A percentile compares a stretch with the other conserved stretches of the same genome.
Conservation (phyloP, 1,140 invertebrate genomes). For the Conus ventricosus region DNA sequence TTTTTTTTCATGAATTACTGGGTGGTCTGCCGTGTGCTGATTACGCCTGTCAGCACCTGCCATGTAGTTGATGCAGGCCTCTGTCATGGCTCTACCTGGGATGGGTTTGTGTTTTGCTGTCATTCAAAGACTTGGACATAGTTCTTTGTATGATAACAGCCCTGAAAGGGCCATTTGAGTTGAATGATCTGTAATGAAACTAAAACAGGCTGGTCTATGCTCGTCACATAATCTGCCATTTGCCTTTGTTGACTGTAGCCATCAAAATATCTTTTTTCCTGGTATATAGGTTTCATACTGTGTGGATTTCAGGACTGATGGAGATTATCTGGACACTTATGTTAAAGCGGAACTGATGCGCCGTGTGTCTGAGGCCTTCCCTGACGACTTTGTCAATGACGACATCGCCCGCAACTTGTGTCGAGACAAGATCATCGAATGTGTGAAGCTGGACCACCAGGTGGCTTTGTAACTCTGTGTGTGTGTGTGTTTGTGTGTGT, state of each 20-base stretch:
- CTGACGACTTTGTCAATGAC: slow-evolving; percentile 68
- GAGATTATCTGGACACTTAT: slow-evolving; percentile 63
- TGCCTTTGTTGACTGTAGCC: not conserved
- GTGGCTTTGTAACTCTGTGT: not conserved
- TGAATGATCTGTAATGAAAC: no score
- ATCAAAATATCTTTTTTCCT: not conserved
- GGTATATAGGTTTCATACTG: not conserved
- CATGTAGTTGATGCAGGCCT: no score
- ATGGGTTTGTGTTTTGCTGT: no score
- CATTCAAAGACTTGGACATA: no score
- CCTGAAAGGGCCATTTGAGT: no score
- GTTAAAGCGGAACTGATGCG: slow-evolving; percentile 74
- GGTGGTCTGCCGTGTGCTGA: no score
- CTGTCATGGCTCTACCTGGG: no score
- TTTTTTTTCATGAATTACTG: no score
- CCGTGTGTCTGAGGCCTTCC: slow-evolving; percentile 71
- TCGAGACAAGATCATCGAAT: slow-evolving; percentile 73
- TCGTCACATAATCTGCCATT: not conserved
- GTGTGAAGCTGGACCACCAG: slow-evolving; percentile 53
- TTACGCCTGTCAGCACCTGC: no score
- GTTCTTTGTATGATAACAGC: no score
- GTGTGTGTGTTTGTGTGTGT: slow-evolving; percentile 4
- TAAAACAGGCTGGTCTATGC: no score
- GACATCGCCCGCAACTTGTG: slow-evolving; percentile 63
- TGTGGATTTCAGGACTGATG: slow-evolving; percentile 25